phyloP scores from a whole-genome alignment of 2,888 invertebrate genomes.

The Epistrophe eligans region DNA sequence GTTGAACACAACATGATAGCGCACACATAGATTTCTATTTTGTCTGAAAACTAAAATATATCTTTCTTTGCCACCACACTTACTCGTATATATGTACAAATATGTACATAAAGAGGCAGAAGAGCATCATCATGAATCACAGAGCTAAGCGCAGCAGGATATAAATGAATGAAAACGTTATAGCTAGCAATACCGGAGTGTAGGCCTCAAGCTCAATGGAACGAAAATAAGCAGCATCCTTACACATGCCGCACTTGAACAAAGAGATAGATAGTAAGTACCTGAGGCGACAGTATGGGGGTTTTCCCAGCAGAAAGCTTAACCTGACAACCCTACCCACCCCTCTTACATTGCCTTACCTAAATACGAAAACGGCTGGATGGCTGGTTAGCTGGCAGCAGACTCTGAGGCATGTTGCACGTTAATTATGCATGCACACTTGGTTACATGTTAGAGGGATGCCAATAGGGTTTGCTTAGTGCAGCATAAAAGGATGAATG shows the following conservation, averaged over 20 bases:
- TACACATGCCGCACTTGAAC: constrained; percentile 32
- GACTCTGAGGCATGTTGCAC: constrained; percentile 66
- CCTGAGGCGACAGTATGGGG: constrained; percentile 51
- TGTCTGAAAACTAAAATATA: constrained; percentile 55
- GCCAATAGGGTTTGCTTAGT: constrained; percentile 68
- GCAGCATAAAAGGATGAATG: constrained; percentile 67
- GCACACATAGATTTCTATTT: constrained; percentile 36
- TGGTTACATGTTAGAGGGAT: constrained; percentile 67
- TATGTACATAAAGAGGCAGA: neutral
- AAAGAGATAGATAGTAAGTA: constrained; percentile 20
- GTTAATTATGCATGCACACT: constrained; percentile 75
- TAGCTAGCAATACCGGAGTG: constrained; percentile 61
- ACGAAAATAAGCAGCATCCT: constrained; percentile 59
- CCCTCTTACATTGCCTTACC: too few relatives aligned
- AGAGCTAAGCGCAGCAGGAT: constrained; percentile 65
- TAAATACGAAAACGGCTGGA: constrained; percentile 17
- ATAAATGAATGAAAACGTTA: constrained; percentile 71
- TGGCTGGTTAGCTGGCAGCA: constrained; percentile 46
- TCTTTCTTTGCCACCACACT: constrained; percentile 50
- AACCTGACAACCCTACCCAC: neutral
- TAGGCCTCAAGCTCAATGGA: constrained; percentile 58
- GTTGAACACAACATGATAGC: constrained; percentile 49
- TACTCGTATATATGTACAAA: neutral
- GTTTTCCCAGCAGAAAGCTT: neutral
- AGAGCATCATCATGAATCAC: constrained; percentile 71